Conservation (phyloP, 1,140 invertebrate genomes). For the Zaprionus lachaisei region DNA sequence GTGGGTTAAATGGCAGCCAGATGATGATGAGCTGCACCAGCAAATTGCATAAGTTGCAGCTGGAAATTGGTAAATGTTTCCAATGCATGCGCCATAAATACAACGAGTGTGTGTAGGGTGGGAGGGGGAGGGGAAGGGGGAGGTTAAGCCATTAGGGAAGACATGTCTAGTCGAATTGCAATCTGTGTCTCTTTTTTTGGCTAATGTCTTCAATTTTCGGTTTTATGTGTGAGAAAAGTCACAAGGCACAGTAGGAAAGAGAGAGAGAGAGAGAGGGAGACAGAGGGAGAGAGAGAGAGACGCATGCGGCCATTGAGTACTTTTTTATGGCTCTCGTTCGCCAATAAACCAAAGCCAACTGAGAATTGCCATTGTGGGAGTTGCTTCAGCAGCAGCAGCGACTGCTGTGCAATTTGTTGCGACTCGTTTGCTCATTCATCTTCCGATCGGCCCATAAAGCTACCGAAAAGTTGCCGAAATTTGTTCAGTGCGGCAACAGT, state of each 20-base stretch:
- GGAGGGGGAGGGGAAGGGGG: constrained; percentile 37
- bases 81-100: constrained; percentile 66
- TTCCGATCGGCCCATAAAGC: constrained; percentile 33
- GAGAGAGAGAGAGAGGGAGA: not conserved
- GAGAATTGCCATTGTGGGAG: constrained; percentile 71
- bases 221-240: constrained; percentile 76
- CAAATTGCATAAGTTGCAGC: constrained; percentile 63
- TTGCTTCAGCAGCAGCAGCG: constrained; percentile 33
- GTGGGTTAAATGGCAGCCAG: constrained; percentile 57
- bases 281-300: not conserved
- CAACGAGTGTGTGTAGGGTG: constrained; percentile 3
- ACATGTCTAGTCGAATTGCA: constrained; percentile 60
- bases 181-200: constrained; percentile 50
- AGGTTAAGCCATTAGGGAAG: constrained; percentile 67
- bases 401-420: constrained; percentile 21
- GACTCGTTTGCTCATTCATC: constrained; percentile 31
- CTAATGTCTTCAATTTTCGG: constrained; percentile 73
- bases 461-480: constrained; percentile 27
- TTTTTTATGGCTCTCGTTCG: constrained; percentile 61
- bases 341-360: constrained; percentile 65
- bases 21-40: constrained; percentile 50
- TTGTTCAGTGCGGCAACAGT: not conserved
- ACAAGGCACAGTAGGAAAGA: constrained; percentile 19
- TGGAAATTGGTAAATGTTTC: constrained; percentile 25
- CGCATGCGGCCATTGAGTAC: constrained; percentile 61